Evolutionary conservation across 2,113 vertebrate genomes (phyloP).

Genomic region (Spea multiplicata): DNA sequence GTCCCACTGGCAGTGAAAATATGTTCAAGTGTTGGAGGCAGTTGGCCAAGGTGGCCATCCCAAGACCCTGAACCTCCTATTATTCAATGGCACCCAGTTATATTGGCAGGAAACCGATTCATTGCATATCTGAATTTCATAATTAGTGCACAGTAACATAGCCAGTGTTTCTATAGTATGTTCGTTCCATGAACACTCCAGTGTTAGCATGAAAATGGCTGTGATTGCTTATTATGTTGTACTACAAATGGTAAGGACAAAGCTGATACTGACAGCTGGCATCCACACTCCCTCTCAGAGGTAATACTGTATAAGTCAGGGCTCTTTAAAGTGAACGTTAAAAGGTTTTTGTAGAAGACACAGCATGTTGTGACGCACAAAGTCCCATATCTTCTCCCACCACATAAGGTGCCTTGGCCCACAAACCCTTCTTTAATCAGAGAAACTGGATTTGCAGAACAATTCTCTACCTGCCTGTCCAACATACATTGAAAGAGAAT

Average conservation of each 20-base stretch:
- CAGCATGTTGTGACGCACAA: constrained; percentile 16
- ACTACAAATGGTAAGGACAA: not conserved
- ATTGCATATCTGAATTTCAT: not conserved
- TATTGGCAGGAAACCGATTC: not conserved
- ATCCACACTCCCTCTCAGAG: constrained; percentile 16
- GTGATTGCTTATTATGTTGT: not conserved
- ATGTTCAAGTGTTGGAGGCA: not conserved
- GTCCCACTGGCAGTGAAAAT: not conserved
- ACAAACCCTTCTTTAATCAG: no score
- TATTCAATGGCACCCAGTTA: not conserved
- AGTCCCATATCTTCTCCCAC: not conserved
- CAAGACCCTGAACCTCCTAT: not conserved
- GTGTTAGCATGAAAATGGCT: not conserved
- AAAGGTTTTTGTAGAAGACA: constrained; percentile 1
- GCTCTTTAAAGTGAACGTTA: constrained; percentile 10
- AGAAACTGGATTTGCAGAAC: not conserved
- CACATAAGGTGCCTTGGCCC: not conserved
- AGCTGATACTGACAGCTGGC: not conserved
- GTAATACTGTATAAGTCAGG: constrained; percentile 16
- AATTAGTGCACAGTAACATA: not conserved
- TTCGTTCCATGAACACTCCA: not conserved
- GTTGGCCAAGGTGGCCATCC: not conserved
- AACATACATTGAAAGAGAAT: not conserved
- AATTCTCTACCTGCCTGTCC: not conserved
- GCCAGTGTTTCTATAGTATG: not conserved